Conservation (phyloP, 2,888 invertebrate genomes). For the Apamea monoglypha region DNA sequence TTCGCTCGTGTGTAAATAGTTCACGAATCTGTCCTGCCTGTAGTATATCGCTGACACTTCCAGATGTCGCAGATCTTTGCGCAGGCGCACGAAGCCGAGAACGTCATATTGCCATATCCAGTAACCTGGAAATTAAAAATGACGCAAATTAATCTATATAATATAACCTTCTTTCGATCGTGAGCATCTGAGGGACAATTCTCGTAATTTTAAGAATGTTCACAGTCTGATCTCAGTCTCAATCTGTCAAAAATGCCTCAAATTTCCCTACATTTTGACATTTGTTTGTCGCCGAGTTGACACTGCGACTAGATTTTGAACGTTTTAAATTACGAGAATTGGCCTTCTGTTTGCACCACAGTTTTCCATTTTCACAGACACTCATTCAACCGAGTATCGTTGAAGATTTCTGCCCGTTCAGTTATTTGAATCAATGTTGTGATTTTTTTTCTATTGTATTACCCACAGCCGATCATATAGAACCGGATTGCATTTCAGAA, state of each 20-base stretch:
- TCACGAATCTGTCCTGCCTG: slow-evolving; percentile 61
- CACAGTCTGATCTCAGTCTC: no score
- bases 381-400: no score
- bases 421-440: background rate
- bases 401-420: background rate
- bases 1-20: slow-evolving; percentile 41
- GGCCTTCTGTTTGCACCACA: no score
- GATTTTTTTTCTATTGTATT: background rate
- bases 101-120: slow-evolving; percentile 88
- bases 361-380: no score
- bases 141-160: background rate
- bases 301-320: no score
- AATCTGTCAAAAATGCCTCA: no score
- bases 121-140: slow-evolving; percentile 76
- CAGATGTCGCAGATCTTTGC: slow-evolving; percentile 74
- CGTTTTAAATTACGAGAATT: no score
- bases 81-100: slow-evolving; percentile 83
- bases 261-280: no score
- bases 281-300: no score
- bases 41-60: slow-evolving; percentile 80
- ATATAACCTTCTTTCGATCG: no score
- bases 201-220: no score
- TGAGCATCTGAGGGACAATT: no score
- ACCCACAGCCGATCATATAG: background rate
- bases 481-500: background rate